Conservation (phyloP, 2,888 invertebrate genomes). For the Melangyna quadrimaculata region DNA sequence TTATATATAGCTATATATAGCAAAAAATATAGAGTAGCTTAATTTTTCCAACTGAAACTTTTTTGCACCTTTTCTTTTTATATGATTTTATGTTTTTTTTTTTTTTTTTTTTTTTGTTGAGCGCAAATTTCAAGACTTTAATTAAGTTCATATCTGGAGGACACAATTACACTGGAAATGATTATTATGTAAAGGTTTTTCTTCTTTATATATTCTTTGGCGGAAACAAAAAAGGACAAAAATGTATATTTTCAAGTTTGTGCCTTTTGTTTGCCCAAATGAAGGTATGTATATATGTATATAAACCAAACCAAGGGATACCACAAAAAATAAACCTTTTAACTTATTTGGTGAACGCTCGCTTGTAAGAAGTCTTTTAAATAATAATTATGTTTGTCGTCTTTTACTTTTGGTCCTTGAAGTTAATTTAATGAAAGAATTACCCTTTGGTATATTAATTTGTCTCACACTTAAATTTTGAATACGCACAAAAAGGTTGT, state of each 20-base stretch:
- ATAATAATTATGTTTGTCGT: slow-evolving; percentile 35
- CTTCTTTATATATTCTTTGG: not conserved
- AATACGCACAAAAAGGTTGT: not conserved
- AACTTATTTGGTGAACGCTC: not conserved
- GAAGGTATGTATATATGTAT: not conserved
- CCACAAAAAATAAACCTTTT: not conserved
- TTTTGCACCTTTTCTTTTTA: not conserved
- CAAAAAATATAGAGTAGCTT: slow-evolving; percentile 3
- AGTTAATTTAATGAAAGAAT: slow-evolving; percentile 47
- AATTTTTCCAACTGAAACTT: slow-evolving; percentile 29
- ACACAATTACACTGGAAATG: slow-evolving; percentile 62
- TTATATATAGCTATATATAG: no score
- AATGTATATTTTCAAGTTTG: slow-evolving; percentile 37
- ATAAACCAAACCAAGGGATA: not conserved
- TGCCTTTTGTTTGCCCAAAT: not conserved
- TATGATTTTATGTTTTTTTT: no score
- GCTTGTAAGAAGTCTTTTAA: not conserved
- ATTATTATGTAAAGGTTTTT: slow-evolving; percentile 44
- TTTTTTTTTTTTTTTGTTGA: not conserved
- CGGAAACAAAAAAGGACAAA: not conserved
- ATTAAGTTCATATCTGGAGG: slow-evolving; percentile 69
- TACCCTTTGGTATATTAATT: slow-evolving; percentile 36
- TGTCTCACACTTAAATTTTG: not conserved
- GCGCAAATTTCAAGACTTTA: slow-evolving; percentile 35
- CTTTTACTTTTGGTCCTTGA: slow-evolving; percentile 24